Evolutionary conservation across 2,888 invertebrate species (phyloP), one percentile per base, ranked within the genome.

Genomic region (Prenolepis imparis): DNA sequence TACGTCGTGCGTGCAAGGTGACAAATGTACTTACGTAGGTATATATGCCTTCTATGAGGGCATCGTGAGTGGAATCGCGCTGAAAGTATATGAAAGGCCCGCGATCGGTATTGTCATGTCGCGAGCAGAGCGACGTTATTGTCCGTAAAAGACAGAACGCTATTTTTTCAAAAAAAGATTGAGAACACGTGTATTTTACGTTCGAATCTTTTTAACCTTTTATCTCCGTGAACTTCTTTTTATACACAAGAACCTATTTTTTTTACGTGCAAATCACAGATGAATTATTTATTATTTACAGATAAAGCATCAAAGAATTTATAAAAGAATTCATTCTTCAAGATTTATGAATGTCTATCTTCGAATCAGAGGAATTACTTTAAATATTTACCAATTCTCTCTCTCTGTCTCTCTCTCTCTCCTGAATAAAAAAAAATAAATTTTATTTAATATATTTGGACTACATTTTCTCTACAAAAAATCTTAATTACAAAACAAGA

Each of bases 21-120:
- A 80, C 59, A 24, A 59, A 18, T 24, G 18, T 59, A 3, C 28
- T 3, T 52, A 52, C 66, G 36, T 48, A 63, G 28, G 21, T 11
- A 28, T 28, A 28, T 28, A 48, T 36, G 21, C 44, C 24, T 68
- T 59, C 68, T 44, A 36, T 21, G 48, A 59, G 48, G 36, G 36
- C 48, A 24, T 63, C 61, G 72, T 72, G 80, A 72, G 72, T 67
- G 61, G 61, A 80, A 80, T 61, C 59, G 72, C 48, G 61, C 36
- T 39, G n/a, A 61, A 74, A 75, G 57, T 74, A 67, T 21, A 32
- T 52, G 48, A 52, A 52, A 52, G n/a, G 32, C 36, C 24, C 63
- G 32, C 5, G 61, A 74, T 74, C 36, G 48, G 63, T 41, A 72
- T 77, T 66, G 77, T 57, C 55, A 67, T 21, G 55, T 39, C 52